Percentiles rank a stretch among this genome's conserved stretches.
Evolutionary conservation across 2,888 invertebrate genomes (phyloP).

Genomic region (Sialis lutaria): DNA sequence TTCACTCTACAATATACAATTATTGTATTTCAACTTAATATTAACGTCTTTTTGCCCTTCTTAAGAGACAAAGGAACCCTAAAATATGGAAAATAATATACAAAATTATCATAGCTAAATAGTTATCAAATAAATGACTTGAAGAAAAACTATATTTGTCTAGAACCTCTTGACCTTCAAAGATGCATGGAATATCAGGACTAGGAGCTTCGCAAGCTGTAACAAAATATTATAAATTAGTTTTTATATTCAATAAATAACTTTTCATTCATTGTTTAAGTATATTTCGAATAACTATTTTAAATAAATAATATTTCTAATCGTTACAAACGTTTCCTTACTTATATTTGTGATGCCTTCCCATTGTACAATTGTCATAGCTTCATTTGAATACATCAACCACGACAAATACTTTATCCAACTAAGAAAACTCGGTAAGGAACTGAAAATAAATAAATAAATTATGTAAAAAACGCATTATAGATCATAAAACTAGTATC

Average conservation of each 20-base stretch:
- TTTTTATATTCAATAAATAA: neutral
- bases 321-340: constrained; percentile 25
- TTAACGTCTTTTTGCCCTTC: constrained; percentile 39
- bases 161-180: constrained; percentile 52
- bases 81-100: constrained; percentile 52
- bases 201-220: constrained; percentile 42
- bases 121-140: constrained; percentile 41
- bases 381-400: constrained; percentile 76
- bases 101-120: constrained; percentile 44
- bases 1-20: no score
- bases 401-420: constrained; percentile 73
- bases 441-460: constrained; percentile 28
- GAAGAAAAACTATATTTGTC: constrained; percentile 52
- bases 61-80: constrained; percentile 48
- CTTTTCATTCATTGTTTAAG: neutral
- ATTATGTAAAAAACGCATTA: neutral
- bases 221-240: constrained; percentile 10
- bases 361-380: constrained; percentile 70
- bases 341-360: constrained; percentile 53
- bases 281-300: no score
- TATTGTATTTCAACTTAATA: neutral
- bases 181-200: constrained; percentile 50
- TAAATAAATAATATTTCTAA: neutral
- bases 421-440: constrained; percentile 47
- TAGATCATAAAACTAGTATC: no score